Base-by-base conservation (phyloP, 2,113 vertebrate species). In the Bungarus multicinctus region DNA sequence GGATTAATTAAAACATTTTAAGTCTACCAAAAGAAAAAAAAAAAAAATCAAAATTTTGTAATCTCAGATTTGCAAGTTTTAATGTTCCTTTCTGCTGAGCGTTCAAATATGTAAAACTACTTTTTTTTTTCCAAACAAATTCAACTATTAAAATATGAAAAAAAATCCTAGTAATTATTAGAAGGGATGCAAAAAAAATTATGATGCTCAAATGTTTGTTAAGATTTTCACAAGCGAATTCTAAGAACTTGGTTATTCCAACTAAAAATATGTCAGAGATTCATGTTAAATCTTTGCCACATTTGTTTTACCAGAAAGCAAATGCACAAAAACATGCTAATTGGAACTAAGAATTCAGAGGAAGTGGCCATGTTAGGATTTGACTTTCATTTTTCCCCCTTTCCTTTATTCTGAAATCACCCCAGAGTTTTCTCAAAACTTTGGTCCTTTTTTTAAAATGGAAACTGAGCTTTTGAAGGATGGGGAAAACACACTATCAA, bases 371-470 rank as follows among this genome's bases (percentile, higher is more conserved):
- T 47, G 81, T 91, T 90, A 45, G 94, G 95, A 97, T 94, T 94
- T 95, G 96, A 97, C 96, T 96, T 97, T 95, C 94, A 10, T 11
- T 23, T 39, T 34, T 39, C 0, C 6, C 18, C n/a, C 16, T 55
- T 52, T 94, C 95, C 96, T 90, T 96, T 95, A 96, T 96, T 98
- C 96, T 97, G 97, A 96, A 97, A 98, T 97, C 96, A 95, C 96
- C 94, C 93, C 25, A 95, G 97, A 97, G 97, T 97, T 97, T 97
- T 96, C 97, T 91, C 96, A 96, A 97, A 98, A 98, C 97, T 99
- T 99, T 99, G 99, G 99, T 99, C 99, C 99, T 91, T 98, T 97
- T 96, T 97, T 12, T 52, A 10, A 11, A 52, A 95, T 81, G 64
- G 93, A 91, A 96, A 95, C 94, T 93, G 96, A 97, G 95, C 94